These are phyloP conservation scores for Crioceris asparagi DNA, from an alignment of 2,888 invertebrate genomes.

Conservation along the genomic window DNA sequence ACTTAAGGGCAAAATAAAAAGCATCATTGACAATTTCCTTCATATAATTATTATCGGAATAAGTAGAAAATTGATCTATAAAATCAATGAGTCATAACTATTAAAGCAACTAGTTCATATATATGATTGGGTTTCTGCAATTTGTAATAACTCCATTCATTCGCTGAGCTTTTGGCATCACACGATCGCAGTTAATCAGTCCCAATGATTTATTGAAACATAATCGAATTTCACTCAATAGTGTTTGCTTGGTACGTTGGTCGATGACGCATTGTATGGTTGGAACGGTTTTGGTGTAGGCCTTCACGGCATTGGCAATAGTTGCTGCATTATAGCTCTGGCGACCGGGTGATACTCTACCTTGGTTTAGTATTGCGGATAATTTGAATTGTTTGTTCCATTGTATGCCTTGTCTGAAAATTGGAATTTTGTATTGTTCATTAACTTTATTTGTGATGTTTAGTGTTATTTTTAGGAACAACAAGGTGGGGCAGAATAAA, in stretches of 20 bases:
- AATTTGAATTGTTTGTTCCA: slow-evolving; percentile 53
- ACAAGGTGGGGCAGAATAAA: too few species aligned
- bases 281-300: slow-evolving; percentile 46
- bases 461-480: slow-evolving; percentile 47
- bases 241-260: slow-evolving; percentile 44
- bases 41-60: too few species aligned
- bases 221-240: slow-evolving; percentile 59
- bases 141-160: slow-evolving; percentile 51
- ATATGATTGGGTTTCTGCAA: slow-evolving; percentile 47
- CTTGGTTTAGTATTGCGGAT: slow-evolving; percentile 44
- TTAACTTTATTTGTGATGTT: too few species aligned
- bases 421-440: too few species aligned
- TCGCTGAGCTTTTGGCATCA: slow-evolving; percentile 24
- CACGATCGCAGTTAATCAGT: slow-evolving; percentile 51
- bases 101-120: too few species aligned
- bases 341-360: slow-evolving; percentile 47
- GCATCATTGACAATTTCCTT: too few species aligned
- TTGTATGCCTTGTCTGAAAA: slow-evolving; percentile 51
- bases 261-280: slow-evolving; percentile 55
- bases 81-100: too few species aligned
- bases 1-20: too few species aligned
- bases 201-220: slow-evolving; percentile 60
- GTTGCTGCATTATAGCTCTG: slow-evolving; percentile 39
- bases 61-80: too few species aligned
- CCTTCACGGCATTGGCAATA: slow-evolving; percentile 44